phyloP scores from a whole-genome alignment of 2,797 vertebrate species.

The Silurus aristotelis region DNA sequence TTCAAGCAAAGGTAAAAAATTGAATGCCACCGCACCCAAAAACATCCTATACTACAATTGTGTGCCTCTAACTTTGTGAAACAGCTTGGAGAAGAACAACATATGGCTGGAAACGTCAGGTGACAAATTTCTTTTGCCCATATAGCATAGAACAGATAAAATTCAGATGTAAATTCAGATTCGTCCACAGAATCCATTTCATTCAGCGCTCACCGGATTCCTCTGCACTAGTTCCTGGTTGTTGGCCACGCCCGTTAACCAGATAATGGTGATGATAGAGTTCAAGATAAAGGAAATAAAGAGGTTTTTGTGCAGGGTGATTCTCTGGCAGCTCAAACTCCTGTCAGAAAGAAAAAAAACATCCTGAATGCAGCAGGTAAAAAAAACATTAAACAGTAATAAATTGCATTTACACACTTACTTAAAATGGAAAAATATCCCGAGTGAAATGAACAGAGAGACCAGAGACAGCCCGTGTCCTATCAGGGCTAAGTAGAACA shows the following conservation, averaged over 20 bases:
- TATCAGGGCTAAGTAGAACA: slow-evolving; percentile 92
- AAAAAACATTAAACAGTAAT: neutral
- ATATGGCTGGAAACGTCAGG: too few species aligned
- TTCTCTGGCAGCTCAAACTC: slow-evolving; percentile 96
- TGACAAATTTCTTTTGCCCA: too few species aligned
- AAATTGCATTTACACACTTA: slow-evolving; percentile 69
- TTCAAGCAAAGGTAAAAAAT: too few species aligned
- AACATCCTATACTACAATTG: too few species aligned
- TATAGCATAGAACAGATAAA: neutral
- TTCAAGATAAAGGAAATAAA: slow-evolving; percentile 96
- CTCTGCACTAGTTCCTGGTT: slow-evolving; percentile 89
- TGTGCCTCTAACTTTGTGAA: too few species aligned
- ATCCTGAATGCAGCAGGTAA: too few species aligned
- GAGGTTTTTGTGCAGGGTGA: slow-evolving; percentile 97
- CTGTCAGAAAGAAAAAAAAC: slow-evolving; percentile 64
- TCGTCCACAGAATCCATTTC: too few species aligned
- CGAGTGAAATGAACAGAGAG: slow-evolving; percentile 89
- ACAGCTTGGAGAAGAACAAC: too few species aligned
- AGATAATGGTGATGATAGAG: slow-evolving; percentile 92
- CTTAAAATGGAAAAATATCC: slow-evolving; percentile 98
- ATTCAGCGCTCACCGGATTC: slow-evolving; percentile 85
- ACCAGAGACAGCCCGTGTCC: slow-evolving; percentile 92
- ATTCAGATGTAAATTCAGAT: neutral
- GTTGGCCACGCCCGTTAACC: slow-evolving; percentile 87
- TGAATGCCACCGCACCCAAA: too few species aligned